Conservation (phyloP, 2,797 vertebrate species). For the Macroramphosus scolopax region DNA sequence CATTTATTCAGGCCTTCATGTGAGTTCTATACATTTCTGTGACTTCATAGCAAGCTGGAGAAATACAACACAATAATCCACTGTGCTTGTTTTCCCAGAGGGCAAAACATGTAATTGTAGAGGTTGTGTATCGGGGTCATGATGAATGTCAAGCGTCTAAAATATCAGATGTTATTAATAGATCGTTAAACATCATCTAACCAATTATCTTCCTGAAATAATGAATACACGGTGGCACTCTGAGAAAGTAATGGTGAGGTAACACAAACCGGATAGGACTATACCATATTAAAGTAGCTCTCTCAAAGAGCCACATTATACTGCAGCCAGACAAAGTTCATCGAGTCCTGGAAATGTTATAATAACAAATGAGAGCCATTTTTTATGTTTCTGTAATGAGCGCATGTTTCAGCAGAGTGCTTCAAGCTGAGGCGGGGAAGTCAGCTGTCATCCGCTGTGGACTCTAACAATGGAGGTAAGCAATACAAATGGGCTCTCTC, state of each 20-base stretch:
- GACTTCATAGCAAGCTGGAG: conserved; percentile 12
- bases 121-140: conserved; percentile 18
- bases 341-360: conserved; percentile 56
- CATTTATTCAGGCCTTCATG: conserved; percentile 33
- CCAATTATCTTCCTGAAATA: conserved; percentile 51
- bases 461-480: conserved; percentile 73
- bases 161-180: conserved; percentile 27
- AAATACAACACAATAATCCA: conserved; percentile 33
- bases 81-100: conserved; percentile 9
- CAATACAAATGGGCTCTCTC: conserved; percentile 74
- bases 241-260: conserved; percentile 27
- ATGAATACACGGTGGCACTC: conserved; percentile 37
- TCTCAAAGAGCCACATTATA: conserved; percentile 52
- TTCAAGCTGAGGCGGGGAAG: conserved; percentile 68
- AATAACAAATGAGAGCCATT: conserved; percentile 69
- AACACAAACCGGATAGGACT: conserved; percentile 19
- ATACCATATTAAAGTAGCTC: conserved; percentile 29
- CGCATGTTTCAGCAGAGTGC: conserved; percentile 64
- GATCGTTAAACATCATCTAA: conserved; percentile 32
- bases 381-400: conserved; percentile 70
- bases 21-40: conserved; percentile 31
- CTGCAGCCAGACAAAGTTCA: conserved; percentile 50
- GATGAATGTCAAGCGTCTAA: conserved; percentile 29
- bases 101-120: conserved; percentile 13
- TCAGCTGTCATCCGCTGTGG: conserved; percentile 73